Conservation (phyloP, 1,140 invertebrate genomes). For the Phymastichus coffea region DNA sequence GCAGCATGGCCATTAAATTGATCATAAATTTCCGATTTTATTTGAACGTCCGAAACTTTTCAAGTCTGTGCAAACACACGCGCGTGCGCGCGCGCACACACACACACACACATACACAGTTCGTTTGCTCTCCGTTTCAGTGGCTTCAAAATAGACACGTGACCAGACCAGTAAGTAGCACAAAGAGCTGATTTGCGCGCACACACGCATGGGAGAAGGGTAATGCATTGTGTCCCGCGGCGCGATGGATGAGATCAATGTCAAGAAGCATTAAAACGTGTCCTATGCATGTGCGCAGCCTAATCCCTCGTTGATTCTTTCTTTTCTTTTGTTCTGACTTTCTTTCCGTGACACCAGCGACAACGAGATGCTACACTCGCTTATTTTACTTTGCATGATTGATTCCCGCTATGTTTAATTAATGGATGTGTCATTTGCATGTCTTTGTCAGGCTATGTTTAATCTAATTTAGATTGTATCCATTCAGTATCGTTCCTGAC, state of each 20-base stretch:
- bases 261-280: constrained; percentile 23
- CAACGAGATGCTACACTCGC: not conserved
- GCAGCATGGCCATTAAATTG: constrained; percentile 4
- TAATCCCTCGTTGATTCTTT: not conserved
- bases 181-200: constrained; percentile 19
- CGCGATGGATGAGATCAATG: constrained; percentile 12
- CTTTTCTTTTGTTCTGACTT: not conserved
- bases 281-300: not conserved
- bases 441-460: not conserved
- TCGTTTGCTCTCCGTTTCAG: constrained; percentile 9
- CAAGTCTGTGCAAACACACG: too few species aligned
- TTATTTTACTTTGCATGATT: constrained; percentile 7
- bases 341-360: not conserved
- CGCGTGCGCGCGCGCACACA: too few species aligned
- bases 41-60: too few species aligned
- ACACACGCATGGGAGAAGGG: constrained; percentile 14
- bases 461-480: too few species aligned
- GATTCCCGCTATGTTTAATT: not conserved
- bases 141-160: constrained; percentile 19
- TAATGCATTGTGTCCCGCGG: constrained; percentile 1
- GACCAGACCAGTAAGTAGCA: constrained; percentile 26
- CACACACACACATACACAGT: constrained; percentile 11
- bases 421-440: constrained; percentile 24
- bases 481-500: too few species aligned
- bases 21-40: constrained; percentile 19